Conservation (phyloP, 2,797 vertebrate species). For the Poecilia velifera region DNA sequence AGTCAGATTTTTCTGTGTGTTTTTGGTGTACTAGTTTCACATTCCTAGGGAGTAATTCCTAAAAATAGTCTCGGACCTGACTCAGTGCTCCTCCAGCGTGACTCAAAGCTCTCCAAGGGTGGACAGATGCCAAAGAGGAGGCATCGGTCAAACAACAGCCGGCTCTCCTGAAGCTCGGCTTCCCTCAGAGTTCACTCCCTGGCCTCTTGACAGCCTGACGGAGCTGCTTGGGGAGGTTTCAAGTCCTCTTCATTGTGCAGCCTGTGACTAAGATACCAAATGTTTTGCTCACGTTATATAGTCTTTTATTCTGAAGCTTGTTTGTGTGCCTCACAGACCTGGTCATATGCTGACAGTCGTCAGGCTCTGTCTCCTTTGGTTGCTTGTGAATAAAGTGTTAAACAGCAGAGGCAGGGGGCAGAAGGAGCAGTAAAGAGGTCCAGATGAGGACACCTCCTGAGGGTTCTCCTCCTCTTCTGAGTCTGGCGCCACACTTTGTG, state of each 20-base stretch:
- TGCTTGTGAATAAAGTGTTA: slow-evolving; percentile 19
- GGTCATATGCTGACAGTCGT: slow-evolving; percentile 43
- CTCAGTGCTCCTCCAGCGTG: slow-evolving; percentile 45
- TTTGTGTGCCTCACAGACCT: slow-evolving; percentile 28
- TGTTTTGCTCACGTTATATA: background rate
- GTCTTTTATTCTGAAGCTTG: slow-evolving; percentile 7
- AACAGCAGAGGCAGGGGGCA: slow-evolving; percentile 13
- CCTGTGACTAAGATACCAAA: slow-evolving; percentile 4
- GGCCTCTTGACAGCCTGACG: slow-evolving; percentile 15
- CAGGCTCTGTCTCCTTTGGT: slow-evolving; percentile 28
- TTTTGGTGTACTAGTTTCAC: background rate
- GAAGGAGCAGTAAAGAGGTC: slow-evolving; percentile 52
- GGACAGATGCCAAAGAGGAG: slow-evolving; percentile 28
- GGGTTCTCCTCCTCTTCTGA: slow-evolving; percentile 24
- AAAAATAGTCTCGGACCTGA: slow-evolving; percentile 39
- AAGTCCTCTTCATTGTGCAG: slow-evolving; percentile 38
- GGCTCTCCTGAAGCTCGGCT: slow-evolving; percentile 34
- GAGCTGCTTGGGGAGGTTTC: slow-evolving; percentile 35
- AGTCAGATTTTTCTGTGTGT: background rate
- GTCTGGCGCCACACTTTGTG: slow-evolving; percentile 42
- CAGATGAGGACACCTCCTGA: slow-evolving; percentile 54
- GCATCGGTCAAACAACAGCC: slow-evolving; percentile 37
- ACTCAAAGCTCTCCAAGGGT: slow-evolving; percentile 39
- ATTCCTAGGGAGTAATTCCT: slow-evolving; percentile 9
- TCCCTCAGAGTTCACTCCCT: slow-evolving; percentile 39